Evolutionary conservation across 2,113 vertebrate species (phyloP).

Genomic region (Boulengeromyrus knoepffleri): DNA sequence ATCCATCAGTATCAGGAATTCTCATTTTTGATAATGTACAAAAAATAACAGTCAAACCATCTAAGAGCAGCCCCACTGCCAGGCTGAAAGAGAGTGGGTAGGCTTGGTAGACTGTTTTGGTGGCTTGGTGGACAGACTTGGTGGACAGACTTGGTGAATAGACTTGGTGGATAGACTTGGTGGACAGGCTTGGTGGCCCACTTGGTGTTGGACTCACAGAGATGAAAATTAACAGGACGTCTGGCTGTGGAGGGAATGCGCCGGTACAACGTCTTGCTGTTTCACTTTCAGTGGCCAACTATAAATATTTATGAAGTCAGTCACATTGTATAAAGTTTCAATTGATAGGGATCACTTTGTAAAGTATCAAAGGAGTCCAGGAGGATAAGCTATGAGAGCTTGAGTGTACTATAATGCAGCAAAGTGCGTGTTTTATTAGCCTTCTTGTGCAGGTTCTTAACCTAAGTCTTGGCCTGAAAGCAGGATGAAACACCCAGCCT

Average conservation of each 20-base stretch:
- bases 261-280: not conserved
- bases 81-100: not conserved
- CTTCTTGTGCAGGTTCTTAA: not conserved
- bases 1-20: not conserved
- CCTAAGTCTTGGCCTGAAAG: not conserved
- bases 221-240: not conserved
- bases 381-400: not conserved
- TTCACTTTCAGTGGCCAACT: slow-evolving; percentile 4
- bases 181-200: not conserved
- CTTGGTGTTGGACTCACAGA: not conserved
- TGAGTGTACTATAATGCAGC: not conserved
- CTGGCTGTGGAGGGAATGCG: not conserved
- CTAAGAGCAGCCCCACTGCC: too few species aligned
- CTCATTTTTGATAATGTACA: not conserved
- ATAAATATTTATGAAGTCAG: slow-evolving; percentile 20
- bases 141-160: not conserved
- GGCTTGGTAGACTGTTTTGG: not conserved
- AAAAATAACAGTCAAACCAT: not conserved
- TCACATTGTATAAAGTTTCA: slow-evolving; percentile 8
- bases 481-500: not conserved
- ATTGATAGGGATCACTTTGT: not conserved
- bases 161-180: not conserved
- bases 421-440: slow-evolving; percentile 2
- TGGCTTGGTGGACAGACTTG: not conserved
- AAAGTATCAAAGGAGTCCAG: not conserved